Evolutionary conservation across 2,113 vertebrate species (phyloP).

Genomic region (Epinephelus cyanopodus): DNA sequence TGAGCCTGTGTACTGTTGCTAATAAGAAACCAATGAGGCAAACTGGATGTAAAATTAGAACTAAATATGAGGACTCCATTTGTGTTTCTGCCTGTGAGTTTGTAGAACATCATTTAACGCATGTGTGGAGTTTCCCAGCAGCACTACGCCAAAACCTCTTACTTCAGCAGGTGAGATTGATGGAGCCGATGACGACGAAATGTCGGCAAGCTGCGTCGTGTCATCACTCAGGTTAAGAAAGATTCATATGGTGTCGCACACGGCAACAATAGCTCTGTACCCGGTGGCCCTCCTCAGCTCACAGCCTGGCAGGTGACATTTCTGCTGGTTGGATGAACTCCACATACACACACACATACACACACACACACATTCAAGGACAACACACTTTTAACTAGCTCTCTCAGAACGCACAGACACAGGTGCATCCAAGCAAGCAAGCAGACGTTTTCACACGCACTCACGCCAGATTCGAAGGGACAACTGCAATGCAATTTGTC

Average conservation of each 20-base stretch:
- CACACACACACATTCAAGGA: slow-evolving; percentile 15
- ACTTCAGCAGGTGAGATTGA: slow-evolving; percentile 50
- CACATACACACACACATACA: slow-evolving; percentile 15
- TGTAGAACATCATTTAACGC: not conserved
- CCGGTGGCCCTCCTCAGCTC: slow-evolving; percentile 24
- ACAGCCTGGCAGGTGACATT: slow-evolving; percentile 65
- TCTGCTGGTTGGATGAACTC: slow-evolving; percentile 46
- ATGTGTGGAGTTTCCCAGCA: not conserved
- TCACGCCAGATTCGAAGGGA: slow-evolving; percentile 13
- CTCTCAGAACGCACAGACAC: slow-evolving; percentile 12
- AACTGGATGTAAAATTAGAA: not conserved
- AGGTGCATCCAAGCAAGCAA: slow-evolving; percentile 7
- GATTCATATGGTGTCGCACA: slow-evolving; percentile 58
- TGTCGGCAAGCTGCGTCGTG: slow-evolving; percentile 24
- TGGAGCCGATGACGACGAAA: slow-evolving; percentile 36
- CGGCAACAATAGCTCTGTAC: slow-evolving; percentile 51
- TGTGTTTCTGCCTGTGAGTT: not conserved
- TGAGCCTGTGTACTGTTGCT: slow-evolving; percentile 1
- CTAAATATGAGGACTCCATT: not conserved
- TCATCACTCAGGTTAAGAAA: slow-evolving; percentile 60
- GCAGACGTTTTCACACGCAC: slow-evolving; percentile 10
- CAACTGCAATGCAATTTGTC: slow-evolving; percentile 34
- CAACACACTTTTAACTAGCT: slow-evolving; percentile 2
- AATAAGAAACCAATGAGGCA: slow-evolving; percentile 7
- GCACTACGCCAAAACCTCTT: not conserved